Evolutionary conservation across 1,140 invertebrate genomes (phyloP).

Genomic region (Mycetomoellerius zeteki): DNA sequence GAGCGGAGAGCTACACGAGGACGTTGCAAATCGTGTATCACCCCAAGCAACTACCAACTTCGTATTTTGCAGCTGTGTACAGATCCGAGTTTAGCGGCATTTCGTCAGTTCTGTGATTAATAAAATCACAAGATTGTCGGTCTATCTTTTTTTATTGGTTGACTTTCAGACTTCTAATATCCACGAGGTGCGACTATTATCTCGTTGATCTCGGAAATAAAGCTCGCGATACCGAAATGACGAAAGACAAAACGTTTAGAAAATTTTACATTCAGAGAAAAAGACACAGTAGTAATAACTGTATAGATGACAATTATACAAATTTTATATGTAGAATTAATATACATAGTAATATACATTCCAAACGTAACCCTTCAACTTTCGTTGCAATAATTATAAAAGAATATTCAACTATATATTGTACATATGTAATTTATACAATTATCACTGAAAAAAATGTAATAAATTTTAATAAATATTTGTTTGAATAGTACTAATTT

Average conservation of each 20-base stretch:
- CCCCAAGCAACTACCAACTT: conserved; percentile 16
- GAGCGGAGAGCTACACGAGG: conserved; percentile 25
- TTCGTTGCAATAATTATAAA: too few relatives aligned
- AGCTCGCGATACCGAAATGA: background rate
- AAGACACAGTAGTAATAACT: too few relatives aligned
- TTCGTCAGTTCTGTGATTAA: conserved; percentile 26
- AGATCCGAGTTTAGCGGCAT: background rate
- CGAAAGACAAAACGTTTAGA: too few relatives aligned
- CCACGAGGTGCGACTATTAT: background rate
- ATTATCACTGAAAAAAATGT: too few relatives aligned
- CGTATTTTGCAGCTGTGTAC: background rate
- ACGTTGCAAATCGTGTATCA: conserved; percentile 1
- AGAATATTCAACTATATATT: too few relatives aligned
- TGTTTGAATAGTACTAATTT: too few relatives aligned
- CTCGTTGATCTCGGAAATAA: background rate
- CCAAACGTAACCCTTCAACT: too few relatives aligned
- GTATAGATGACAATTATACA: too few relatives aligned
- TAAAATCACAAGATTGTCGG: background rate
- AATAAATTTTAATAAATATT: too few relatives aligned
- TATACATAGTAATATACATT: too few relatives aligned
- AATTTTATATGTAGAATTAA: too few relatives aligned
- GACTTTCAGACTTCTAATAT: background rate
- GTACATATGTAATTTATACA: too few relatives aligned
- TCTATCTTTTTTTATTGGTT: background rate
- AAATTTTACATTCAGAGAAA: background rate